phyloP scores from a whole-genome alignment of 2,797 vertebrate species.

The Pelochelys cantorii region DNA sequence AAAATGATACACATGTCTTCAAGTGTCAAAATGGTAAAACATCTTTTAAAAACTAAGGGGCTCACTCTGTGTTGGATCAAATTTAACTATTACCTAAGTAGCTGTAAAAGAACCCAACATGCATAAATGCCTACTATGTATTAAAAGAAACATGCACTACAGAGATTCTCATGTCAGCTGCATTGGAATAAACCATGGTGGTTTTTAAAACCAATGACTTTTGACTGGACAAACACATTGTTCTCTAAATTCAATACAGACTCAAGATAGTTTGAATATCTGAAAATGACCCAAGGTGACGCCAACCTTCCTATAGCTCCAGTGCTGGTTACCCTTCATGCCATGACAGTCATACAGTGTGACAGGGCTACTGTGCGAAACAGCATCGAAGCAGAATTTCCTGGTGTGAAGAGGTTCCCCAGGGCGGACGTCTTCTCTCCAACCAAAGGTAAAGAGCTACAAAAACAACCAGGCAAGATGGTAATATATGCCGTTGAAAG shows the following conservation, averaged over 20 bases:
- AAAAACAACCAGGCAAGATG: slow-evolving; percentile 29
- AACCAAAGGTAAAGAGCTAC: slow-evolving; percentile 93
- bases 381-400: slow-evolving; percentile 89
- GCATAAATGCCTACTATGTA: not conserved
- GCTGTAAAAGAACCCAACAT: not conserved
- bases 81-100: slow-evolving; percentile 62
- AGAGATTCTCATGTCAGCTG: slow-evolving; percentile 17
- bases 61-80: slow-evolving; percentile 38
- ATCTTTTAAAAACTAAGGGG: slow-evolving; percentile 62
- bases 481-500: not conserved
- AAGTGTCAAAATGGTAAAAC: slow-evolving; percentile 16
- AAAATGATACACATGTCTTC: slow-evolving; percentile 45
- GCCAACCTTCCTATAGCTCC: slow-evolving; percentile 89
- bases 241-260: not conserved
- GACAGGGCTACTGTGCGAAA: slow-evolving; percentile 86
- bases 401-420: slow-evolving; percentile 90
- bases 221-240: not conserved
- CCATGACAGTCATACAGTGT: slow-evolving; percentile 92
- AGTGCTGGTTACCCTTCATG: slow-evolving; percentile 92
- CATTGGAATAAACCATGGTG: not conserved
- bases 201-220: slow-evolving; percentile 12
- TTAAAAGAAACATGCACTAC: slow-evolving; percentile 3
- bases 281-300: not conserved
- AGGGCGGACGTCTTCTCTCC: slow-evolving; percentile 90
- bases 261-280: not conserved